phyloP scores from a whole-genome alignment of 2,797 vertebrate genomes.

The Enteromius viviparus region DNA sequence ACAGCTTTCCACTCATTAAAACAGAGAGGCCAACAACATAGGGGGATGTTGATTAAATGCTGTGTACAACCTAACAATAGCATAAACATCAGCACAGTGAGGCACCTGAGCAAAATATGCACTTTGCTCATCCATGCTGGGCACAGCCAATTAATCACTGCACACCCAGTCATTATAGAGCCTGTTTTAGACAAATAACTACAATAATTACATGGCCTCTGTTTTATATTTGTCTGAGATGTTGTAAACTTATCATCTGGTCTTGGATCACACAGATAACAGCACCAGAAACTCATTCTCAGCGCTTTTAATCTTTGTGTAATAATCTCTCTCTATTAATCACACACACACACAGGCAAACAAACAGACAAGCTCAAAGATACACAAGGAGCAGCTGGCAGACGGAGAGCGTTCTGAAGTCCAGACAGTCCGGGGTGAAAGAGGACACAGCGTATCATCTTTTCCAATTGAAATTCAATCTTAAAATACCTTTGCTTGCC shows the following conservation, averaged over 20 bases:
- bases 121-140: conserved; percentile 9
- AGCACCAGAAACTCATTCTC: conserved; percentile 9
- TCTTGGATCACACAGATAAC: conserved; percentile 4
- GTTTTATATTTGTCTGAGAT: conserved; percentile 26
- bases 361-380: conserved; percentile 8
- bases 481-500: conserved; percentile 32
- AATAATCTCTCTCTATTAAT: conserved; percentile 39
- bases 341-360: conserved; percentile 2
- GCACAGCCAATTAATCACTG: conserved; percentile 12
- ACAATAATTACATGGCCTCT: not conserved
- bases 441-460: conserved; percentile 41
- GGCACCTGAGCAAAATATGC: conserved; percentile 8
- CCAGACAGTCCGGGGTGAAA: conserved; percentile 40
- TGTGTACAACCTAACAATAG: not conserved
- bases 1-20: not conserved
- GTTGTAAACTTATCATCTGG: conserved; percentile 12
- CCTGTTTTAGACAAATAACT: conserved; percentile 22
- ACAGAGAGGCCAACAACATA: not conserved
- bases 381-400: conserved; percentile 44
- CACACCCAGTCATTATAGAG: not conserved
- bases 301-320: conserved; percentile 14
- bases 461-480: conserved; percentile 44
- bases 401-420: conserved; percentile 34
- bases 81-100: not conserved
- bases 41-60: not conserved